These are phyloP conservation scores for Hesperophylax magnus DNA, from an alignment of 1,140 invertebrate species.

Conservation along the genomic window DNA sequence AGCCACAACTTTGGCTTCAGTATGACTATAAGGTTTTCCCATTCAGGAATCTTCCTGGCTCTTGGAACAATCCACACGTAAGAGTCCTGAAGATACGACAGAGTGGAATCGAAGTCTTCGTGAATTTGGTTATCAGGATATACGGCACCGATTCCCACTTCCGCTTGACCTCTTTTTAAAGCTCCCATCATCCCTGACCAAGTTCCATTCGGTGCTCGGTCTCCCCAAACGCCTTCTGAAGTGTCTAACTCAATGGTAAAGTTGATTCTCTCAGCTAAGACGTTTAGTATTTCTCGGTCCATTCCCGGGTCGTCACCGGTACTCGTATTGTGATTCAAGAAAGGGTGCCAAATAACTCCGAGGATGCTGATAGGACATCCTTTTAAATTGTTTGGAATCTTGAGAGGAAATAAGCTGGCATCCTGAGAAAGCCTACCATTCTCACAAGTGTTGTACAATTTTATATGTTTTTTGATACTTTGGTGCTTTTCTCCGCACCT, in stretches of 20 bases:
- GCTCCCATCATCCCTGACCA: conserved; percentile 53
- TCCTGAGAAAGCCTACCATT: conserved; percentile 25
- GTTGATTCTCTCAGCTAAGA: conserved; percentile 52
- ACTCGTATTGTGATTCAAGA: conserved; percentile 48
- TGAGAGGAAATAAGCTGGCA: conserved; percentile 46
- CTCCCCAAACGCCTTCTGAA: conserved; percentile 37
- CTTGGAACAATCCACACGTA: conserved; percentile 52
- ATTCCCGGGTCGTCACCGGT: conserved; percentile 42
- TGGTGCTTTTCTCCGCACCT: conserved; percentile 55
- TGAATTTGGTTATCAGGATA: conserved; percentile 56
- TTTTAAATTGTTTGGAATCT: conserved; percentile 50
- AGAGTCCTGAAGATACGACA: conserved; percentile 56
- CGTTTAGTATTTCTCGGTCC: conserved; percentile 48
- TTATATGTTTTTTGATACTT: conserved; percentile 23
- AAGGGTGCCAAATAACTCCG: conserved; percentile 54
- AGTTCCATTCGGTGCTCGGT: conserved; percentile 41
- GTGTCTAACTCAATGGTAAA: conserved; percentile 50
- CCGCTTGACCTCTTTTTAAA: conserved; percentile 47
- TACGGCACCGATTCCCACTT: conserved; percentile 54
- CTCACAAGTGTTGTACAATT: conserved; percentile 44
- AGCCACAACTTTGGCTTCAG: conserved; percentile 47
- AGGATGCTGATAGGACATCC: conserved; percentile 51
- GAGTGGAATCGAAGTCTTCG: conserved; percentile 55
- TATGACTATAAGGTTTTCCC: conserved; percentile 50
- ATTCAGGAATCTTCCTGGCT: conserved; percentile 52